phyloP scores from a whole-genome alignment of 2,113 vertebrate genomes.

The Chloropsis cyanopogon region DNA sequence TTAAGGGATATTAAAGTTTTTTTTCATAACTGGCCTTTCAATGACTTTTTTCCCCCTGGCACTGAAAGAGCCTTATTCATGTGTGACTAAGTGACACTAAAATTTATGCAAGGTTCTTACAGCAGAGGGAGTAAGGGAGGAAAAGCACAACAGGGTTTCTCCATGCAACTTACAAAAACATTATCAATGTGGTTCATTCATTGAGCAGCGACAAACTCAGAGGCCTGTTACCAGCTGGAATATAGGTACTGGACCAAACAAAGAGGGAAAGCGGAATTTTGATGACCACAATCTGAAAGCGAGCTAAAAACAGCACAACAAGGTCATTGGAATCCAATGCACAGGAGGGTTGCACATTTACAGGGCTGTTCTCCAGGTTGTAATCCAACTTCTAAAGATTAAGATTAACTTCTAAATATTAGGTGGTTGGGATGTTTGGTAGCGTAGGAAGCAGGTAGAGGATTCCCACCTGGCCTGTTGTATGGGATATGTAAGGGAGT shows the following conservation, averaged over 20 bases:
- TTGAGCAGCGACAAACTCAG: background rate
- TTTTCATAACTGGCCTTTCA: background rate
- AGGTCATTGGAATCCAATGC: background rate
- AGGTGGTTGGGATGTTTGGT: background rate
- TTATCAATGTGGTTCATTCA: constrained; percentile 24
- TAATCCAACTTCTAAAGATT: background rate
- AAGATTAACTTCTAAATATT: background rate
- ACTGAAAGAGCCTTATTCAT: constrained; percentile 46
- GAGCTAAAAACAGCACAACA: background rate
- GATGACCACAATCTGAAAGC: background rate
- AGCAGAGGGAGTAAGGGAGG: constrained; percentile 22
- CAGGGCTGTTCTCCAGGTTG: background rate
- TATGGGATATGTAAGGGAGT: background rate
- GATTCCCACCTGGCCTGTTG: background rate
- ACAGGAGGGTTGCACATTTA: background rate
- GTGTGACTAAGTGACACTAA: background rate
- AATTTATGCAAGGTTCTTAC: constrained; percentile 38
- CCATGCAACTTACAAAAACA: background rate
- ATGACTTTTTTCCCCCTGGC: background rate
- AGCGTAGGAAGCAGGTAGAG: background rate
- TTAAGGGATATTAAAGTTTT: background rate
- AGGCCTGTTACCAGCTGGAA: background rate
- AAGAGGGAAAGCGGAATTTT: background rate
- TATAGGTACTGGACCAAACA: background rate
- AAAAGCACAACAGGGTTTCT: constrained; percentile 33